Conservation (phyloP, 1,140 invertebrate genomes). For the Cotesia glomerata region DNA sequence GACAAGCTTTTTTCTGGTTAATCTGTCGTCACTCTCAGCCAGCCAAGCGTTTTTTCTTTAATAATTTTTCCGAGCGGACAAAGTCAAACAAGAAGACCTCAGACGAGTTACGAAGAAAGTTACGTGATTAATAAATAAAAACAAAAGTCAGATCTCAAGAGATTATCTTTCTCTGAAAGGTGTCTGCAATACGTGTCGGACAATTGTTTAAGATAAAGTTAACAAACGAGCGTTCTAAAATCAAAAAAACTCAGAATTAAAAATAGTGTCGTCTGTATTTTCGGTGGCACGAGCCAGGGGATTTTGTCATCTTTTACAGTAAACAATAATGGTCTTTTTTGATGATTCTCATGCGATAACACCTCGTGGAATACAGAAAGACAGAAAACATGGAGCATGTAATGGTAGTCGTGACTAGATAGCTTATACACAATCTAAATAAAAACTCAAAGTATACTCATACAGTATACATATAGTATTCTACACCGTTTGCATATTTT, state of each 20-base stretch:
- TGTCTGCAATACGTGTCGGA: no score
- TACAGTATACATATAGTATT: neutral
- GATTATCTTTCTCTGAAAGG: no score
- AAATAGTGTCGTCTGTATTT: no score
- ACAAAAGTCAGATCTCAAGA: no score
- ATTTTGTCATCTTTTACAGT: neutral
- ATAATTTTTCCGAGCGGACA: neutral
- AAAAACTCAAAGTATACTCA: neutral
- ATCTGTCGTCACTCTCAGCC: neutral
- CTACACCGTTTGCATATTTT: neutral
- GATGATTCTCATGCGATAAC: neutral
- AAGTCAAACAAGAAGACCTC: neutral
- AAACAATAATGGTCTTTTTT: neutral
- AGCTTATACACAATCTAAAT: neutral
- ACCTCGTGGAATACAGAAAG: neutral
- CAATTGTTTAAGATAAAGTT: no score
- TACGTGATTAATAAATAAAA: no score
- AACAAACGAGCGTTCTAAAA: no score
- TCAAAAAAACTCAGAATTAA: no score
- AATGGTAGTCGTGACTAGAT: neutral
- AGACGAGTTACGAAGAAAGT: neutral
- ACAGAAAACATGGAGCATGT: neutral
- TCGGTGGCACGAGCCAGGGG: no score
- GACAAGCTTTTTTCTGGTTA: constrained; percentile 32
- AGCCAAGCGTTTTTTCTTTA: neutral